Base-by-base conservation (phyloP, 2,797 vertebrate genomes). In the Micropoecilia bifurca region DNA sequence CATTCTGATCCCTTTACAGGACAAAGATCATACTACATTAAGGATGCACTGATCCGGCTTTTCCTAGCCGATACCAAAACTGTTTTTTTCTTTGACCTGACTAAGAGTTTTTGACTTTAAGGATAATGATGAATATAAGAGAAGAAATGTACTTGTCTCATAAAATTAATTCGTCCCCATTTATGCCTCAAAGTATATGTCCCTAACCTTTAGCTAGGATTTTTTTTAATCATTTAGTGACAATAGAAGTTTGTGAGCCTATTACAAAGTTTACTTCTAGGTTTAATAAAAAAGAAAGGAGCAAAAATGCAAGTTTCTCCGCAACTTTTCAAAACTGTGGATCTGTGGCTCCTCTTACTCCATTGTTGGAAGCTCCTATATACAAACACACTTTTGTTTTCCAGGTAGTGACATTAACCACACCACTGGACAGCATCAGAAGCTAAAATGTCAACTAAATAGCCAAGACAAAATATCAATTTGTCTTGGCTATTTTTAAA, bases 1-100 rank as follows among this genome's bases (percentile, higher is more conserved):
- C 93, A 28, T 92, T 95, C 90, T 93, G 94, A 87, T 95, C 93
- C 93, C 97, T 98, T 88, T 0, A 46, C 10, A 80, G 10, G 22
- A 22, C 25, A 76, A 83, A 46, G 28, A 36, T 39, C 3, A 39
- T 22, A 6, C 20, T 66, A 20, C 20, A 33, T 9, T 66, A 36
- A 36, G 12, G 63, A 25, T 2, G 36, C 20, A 25, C 20, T 68
- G 36, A 25, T 41, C 10, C 3, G 10, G 63, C 63, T 41, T 41
- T 63, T 41, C 4, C 61, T 68, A 20, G 36, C 20, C 8, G 1
- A 68, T 6, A 25, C 63, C 33, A 28, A 39, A 39, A 20, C 61
- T 6, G 6, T 7, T 8, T 9, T 20, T 63, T 20, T 63, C 30
- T 63, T 63, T 36, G 6, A 63, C 9, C 33, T 36, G 30, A 36